Base-by-base conservation (phyloP, 2,888 invertebrate species). In the Sinohyriopsis cumingii region DNA sequence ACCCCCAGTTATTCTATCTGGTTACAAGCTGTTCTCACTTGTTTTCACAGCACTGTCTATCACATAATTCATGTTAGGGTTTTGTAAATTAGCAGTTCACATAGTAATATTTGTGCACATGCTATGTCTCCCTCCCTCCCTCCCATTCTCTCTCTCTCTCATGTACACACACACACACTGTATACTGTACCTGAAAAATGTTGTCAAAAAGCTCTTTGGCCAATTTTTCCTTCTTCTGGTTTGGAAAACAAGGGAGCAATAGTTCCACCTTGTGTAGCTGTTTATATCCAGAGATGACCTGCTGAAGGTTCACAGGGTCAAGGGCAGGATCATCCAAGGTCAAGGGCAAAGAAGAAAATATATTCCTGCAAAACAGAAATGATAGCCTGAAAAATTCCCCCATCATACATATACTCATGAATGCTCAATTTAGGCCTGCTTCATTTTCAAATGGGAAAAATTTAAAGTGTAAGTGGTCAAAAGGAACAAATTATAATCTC, bases 231-330 rank as follows among this genome's bases (percentile, higher is more conserved):
- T 65, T 63, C 25, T 60, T 63, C 25, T 57, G 57, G n/a, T 71
- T 67, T 45, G 62, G 72, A 63, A 72, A 62, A 62, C 74, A 69
- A 56, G 72, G 74, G 24, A 74, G 54, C 18, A 88, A 76, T n/a
- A 87, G 73, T 15, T 75, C 79, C 15, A 80, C 82, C 60, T 72
- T 77, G 62, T 84, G 81, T 25, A 88, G 76, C 71, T 80, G 83
- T 25, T 73, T 72, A 69, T 85, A 87, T 5, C 88, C 88, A 33
- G 78, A 68, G 55, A 87, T 74, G 45, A 83, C 73, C 73, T 86
- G 85, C 54, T 80, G 76, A 61, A 87, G 67, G 25, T 64, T 62
- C 4, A 81, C 65, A 70, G 78, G 75, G 70, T 86, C 84, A 19
- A 72, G 45, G 5, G 33, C 63, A 5, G 71, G 66, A 55, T 82